Base-by-base conservation (phyloP, 1,140 invertebrate genomes). In the Drosophila repletoides region DNA sequence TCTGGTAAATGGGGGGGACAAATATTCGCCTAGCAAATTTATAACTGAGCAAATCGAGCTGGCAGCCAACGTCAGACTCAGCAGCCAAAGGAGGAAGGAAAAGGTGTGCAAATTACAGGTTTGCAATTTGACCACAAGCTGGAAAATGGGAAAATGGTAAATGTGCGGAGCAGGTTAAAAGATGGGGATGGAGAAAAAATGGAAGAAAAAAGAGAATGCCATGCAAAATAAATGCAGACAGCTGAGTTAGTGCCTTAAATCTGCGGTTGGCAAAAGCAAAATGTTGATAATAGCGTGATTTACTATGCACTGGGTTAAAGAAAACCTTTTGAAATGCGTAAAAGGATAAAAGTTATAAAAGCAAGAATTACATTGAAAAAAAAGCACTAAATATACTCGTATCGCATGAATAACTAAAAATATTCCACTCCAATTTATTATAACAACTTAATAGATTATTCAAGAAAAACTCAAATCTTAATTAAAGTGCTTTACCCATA, bases 211-310 rank as follows among this genome's bases (percentile, higher is more conserved):
- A 61, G 51, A 45, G 52, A 61, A 63, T 56, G 45, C 43, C 45
- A 53, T 58, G 65, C 66, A 69, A 65, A 48, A 53, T 68, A 67
- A 66, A 71, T 71, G 67, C 68, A 43, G 72, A 60, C 67, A 66
- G 46, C 65, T 71, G 73, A 84, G 71, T 81, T 76, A 83, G 60
- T 65, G 75, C 65, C 67, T 51, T 46, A 70, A 80, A 80, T 75
- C 76, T 79, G 76, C 76, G 56, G 56, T 59, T 75, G 76, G 52
- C 56, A 61, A 69, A 66, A 68, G 72, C 65, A 64, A 75, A 74
- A 79, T 67, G 79, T 74, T 74, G 79, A 84, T 83, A 83, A 77
- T 64, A 58, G 74, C 52, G 65, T 74, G 79, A 83, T 84, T 83
- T 83, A 83, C 52, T 63, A 83, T 72, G 77, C 69, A 33, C 28